phyloP scores from a whole-genome alignment of 2,797 vertebrate genomes.

The Cynodonichthys magdalenae region DNA sequence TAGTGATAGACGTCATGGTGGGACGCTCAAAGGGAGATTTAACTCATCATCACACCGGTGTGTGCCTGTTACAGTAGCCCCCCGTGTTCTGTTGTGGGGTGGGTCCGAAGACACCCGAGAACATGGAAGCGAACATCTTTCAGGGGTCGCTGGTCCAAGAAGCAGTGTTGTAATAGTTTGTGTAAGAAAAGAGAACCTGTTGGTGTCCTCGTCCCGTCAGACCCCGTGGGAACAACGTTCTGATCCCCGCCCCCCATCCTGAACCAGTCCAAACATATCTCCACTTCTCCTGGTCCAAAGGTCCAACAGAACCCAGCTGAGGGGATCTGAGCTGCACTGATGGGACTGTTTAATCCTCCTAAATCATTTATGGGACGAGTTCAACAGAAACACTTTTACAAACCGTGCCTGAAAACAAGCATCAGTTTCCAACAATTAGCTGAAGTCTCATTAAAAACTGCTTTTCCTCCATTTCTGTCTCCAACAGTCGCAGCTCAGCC shows the following conservation, averaged over 20 bases:
- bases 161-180: constrained; percentile 73
- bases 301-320: background rate
- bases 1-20: constrained; percentile 90
- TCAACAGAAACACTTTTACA: too few species aligned
- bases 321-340: too few species aligned
- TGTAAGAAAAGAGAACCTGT: constrained; percentile 63
- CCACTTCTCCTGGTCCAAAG: background rate
- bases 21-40: constrained; percentile 78
- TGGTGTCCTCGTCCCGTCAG: constrained; percentile 33
- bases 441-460: too few species aligned
- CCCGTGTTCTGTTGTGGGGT: constrained; percentile 55
- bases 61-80: constrained; percentile 91
- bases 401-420: too few species aligned
- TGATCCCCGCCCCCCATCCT: constrained; percentile 1
- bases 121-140: constrained; percentile 72
- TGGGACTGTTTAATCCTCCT: too few species aligned
- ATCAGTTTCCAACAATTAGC: too few species aligned
- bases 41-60: constrained; percentile 93
- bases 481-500: too few species aligned
- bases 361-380: too few species aligned
- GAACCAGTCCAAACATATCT: background rate
- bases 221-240: constrained; percentile 36
- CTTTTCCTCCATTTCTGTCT: too few species aligned
- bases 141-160: constrained; percentile 58
- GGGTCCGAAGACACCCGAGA: constrained; percentile 69